Evolutionary conservation across 2,888 invertebrate genomes (phyloP).

Genomic region (Spodoptera picta): DNA sequence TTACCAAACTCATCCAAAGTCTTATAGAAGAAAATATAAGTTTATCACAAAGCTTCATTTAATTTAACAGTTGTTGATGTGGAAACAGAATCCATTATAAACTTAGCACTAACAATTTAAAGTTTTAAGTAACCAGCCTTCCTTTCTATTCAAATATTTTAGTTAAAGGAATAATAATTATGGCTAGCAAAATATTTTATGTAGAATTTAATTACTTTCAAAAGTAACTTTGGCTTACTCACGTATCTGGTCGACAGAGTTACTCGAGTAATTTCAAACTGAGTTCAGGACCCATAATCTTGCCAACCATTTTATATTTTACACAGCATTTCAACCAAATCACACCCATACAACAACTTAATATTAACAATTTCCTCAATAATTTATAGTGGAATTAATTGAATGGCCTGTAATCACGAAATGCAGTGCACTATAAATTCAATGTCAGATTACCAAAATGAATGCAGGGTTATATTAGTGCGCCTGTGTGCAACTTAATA

Average conservation of each 20-base stretch:
- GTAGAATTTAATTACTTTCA: background rate
- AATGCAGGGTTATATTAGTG: background rate
- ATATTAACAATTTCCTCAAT: no score
- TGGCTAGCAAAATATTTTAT: slow-evolving; percentile 5
- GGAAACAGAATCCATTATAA: slow-evolving; percentile 51
- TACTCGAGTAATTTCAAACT: no score
- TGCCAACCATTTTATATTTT: no score
- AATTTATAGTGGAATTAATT: no score
- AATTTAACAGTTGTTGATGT: slow-evolving; percentile 39
- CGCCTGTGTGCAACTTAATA: slow-evolving; percentile 19
- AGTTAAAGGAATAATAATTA: slow-evolving; percentile 3
- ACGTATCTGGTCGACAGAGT: no score
- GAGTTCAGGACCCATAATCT: no score
- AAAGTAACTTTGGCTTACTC: no score
- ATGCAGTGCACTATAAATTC: no score
- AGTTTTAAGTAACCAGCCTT: slow-evolving; percentile 38
- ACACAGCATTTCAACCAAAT: no score
- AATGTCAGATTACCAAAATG: no score
- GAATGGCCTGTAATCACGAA: no score
- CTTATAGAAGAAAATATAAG: slow-evolving; percentile 35
- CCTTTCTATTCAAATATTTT: slow-evolving; percentile 31
- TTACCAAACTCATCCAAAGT: slow-evolving; percentile 10
- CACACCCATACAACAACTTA: no score
- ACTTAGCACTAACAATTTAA: slow-evolving; percentile 44
- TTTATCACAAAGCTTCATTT: slow-evolving; percentile 39